A percentile compares a stretch with the other conserved stretches of the same genome.
Conservation (phyloP, 1,140 invertebrate species). For the Sweltsa coloradensis region DNA sequence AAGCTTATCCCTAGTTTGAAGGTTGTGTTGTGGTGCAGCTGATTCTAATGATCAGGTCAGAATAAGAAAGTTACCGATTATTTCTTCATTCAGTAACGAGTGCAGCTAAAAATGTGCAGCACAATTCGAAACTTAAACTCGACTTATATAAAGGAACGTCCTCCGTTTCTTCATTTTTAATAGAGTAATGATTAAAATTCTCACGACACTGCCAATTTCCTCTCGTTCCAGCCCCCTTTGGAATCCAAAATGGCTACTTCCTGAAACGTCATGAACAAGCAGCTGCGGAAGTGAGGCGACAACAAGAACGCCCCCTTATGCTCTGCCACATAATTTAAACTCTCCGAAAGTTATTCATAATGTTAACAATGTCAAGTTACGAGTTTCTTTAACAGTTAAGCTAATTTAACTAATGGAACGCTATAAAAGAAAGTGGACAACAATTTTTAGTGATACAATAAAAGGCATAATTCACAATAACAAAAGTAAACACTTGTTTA, state of each 20-base stretch:
- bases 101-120: background rate
- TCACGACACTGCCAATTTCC: too few species aligned
- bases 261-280: constrained; percentile 3
- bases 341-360: background rate
- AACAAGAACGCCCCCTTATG: background rate
- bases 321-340: background rate
- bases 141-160: background rate
- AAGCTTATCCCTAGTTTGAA: background rate
- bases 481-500: too few species aligned
- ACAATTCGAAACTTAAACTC: background rate
- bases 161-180: constrained; percentile 1
- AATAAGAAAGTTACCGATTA: background rate
- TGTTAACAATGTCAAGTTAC: background rate
- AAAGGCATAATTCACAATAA: too few species aligned
- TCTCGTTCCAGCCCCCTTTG: background rate
- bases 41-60: background rate
- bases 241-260: constrained; percentile 9
- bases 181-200: background rate
- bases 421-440: too few species aligned
- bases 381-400: too few species aligned
- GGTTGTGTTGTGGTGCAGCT: too few species aligned
- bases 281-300: constrained; percentile 2
- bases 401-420: too few species aligned
- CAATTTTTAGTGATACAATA: too few species aligned
- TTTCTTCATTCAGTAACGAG: background rate